Evolutionary conservation across 2,113 vertebrate genomes (phyloP).

Genomic region (Chloroceryle aenea): DNA sequence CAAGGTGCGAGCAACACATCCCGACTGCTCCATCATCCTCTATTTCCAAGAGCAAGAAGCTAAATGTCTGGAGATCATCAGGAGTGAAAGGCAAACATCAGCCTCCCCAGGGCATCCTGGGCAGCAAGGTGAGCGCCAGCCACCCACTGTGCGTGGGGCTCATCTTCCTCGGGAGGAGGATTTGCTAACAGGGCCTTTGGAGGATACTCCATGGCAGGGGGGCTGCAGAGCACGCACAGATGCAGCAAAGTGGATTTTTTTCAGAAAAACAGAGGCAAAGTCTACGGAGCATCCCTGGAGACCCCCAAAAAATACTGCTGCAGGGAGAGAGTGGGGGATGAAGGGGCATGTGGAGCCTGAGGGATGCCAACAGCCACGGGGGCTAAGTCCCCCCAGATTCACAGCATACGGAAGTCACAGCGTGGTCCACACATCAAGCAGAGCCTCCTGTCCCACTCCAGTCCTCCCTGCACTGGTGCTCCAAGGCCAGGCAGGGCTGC

Average conservation of each 20-base stretch:
- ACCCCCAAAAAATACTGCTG: not conserved
- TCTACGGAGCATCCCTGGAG: not conserved
- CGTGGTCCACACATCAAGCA: not conserved
- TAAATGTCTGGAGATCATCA: constrained; percentile 25
- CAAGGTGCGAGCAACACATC: constrained; percentile 10
- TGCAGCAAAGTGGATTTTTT: not conserved
- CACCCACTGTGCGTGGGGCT: fast-evolving
- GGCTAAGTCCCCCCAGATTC: not conserved
- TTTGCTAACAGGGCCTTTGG: not conserved
- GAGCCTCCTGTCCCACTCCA: not conserved
- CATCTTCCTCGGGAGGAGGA: not conserved
- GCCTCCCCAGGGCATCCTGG: fast-evolving
- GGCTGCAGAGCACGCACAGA: fast-evolving
- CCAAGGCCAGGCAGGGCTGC: not conserved
- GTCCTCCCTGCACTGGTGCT: fast-evolving
- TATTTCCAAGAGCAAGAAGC: constrained; percentile 24
- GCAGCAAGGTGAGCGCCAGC: not conserved
- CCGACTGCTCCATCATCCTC: not conserved
- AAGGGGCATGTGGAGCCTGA: not conserved
- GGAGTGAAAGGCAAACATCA: not conserved
- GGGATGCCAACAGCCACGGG: not conserved
- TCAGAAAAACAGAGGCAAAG: not conserved
- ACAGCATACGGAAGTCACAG: fast-evolving
- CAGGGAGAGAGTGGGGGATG: not conserved
- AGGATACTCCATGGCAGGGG: fast-evolving